phyloP scores from a whole-genome alignment of 2,888 invertebrate genomes.

The Phlogophora meticulosa region DNA sequence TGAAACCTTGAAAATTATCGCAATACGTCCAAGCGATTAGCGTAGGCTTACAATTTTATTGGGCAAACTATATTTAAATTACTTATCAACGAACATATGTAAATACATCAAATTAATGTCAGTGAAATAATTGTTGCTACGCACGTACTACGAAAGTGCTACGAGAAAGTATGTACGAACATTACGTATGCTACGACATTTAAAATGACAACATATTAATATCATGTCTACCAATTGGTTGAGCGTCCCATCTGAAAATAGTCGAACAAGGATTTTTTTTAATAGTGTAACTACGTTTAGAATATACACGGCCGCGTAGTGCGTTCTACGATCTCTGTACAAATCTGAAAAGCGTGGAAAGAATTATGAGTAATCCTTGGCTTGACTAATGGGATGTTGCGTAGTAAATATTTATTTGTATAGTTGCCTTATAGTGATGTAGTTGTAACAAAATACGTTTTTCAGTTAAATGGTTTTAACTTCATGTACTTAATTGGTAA shows the following conservation, averaged over 20 bases:
- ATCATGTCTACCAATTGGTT: constrained; percentile 3
- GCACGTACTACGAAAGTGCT: constrained; percentile 50
- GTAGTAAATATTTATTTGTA: neutral
- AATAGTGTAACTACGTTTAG: neutral
- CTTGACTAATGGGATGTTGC: neutral
- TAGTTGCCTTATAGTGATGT: neutral
- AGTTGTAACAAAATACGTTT: neutral
- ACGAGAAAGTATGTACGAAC: constrained; percentile 27
- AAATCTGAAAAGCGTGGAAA: constrained; percentile 8
- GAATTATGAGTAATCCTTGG: constrained; percentile 16
- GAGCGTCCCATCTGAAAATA: neutral
- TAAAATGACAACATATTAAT: constrained; percentile 11
- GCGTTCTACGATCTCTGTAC: neutral
- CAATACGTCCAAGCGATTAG: constrained; percentile 12
- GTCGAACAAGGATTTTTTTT: neutral
- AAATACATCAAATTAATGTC: neutral
- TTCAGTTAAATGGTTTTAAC: neutral
- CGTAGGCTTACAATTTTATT: constrained; percentile 10
- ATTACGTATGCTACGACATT: constrained; percentile 37
- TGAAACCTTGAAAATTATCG: constrained; percentile 12
- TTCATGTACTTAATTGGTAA: too few relatives aligned
- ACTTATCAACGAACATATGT: constrained; percentile 1
- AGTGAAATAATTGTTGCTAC: constrained; percentile 22
- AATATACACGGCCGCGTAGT: too few relatives aligned
- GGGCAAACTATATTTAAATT: neutral